Conservation (phyloP, 2,113 vertebrate species). For the Trichechus manatus region DNA sequence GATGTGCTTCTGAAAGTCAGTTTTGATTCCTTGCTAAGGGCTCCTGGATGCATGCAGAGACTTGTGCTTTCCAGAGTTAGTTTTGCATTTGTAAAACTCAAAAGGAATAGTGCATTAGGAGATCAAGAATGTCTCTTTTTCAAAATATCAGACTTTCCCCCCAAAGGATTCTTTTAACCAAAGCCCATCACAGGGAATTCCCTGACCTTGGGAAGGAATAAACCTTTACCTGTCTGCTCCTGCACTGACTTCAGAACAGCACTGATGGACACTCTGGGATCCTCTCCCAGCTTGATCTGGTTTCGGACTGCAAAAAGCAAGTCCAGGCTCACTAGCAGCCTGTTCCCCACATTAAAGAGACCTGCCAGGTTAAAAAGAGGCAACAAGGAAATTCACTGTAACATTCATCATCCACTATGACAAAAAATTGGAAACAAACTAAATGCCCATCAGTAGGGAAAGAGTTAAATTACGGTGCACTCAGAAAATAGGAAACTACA, state of each 20-base stretch:
- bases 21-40: neutral
- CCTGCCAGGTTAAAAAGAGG: constrained; percentile 87
- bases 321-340: constrained; percentile 95
- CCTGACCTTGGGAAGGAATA: neutral
- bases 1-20: neutral
- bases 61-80: neutral
- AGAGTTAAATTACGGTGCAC: neutral
- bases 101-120: neutral
- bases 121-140: constrained; percentile 23
- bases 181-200: neutral
- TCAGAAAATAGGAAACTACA: neutral
- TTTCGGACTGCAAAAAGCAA: constrained; percentile 95
- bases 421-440: constrained; percentile 7
- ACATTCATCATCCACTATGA: neutral
- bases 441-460: neutral
- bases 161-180: neutral
- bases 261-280: constrained; percentile 90
- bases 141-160: constrained; percentile 4
- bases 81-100: constrained; percentile 23
- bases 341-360: constrained; percentile 98
- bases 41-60: neutral
- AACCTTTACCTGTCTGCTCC: constrained; percentile 91
- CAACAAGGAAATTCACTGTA: neutral
- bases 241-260: constrained; percentile 91
- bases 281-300: constrained; percentile 93